Evolutionary conservation across 2,888 invertebrate species (phyloP), one percentile per base, ranked within the genome.

Genomic region (Acleris holmiana): DNA sequence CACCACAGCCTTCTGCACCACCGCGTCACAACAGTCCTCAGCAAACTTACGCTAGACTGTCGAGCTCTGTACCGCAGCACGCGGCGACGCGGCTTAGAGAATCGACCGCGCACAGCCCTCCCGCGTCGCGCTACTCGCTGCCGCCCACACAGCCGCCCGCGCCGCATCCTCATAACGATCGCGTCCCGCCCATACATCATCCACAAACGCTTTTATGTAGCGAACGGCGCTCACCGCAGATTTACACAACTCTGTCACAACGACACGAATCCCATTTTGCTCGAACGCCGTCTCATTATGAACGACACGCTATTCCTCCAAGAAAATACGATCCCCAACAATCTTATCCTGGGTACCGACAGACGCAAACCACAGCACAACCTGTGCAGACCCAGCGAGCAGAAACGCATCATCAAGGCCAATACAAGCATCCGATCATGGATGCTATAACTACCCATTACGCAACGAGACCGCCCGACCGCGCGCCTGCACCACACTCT

Each of bases 121-220:
- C 88, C 25, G 74, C 83, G 50, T 86, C 86, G 67, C 85, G 91
- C 56, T 91, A 88, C 73, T 65, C 80, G 44, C 78, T 87, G 74
- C 80, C 84, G 57, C 66, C 71, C 6, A 23, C 79, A 46, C 88
- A 88, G 68, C 86, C 86, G n/a, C 23, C 60, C 23, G 46, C 65
- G 23, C 87, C 86, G 17, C 89, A 89, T 44, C 90, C 85, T 40
- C 89, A 85, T 61, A 92, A 91, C 66, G 92, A 92, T 73, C 85
- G 92, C 6, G 91, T 91, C 62, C 92, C 92, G 61, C 92, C 92
- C 21, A 91, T 92, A 74, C 90, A 91, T 71, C 91, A 92, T 71
- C 91, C 91, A 47, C 86, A 84, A 68, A 68, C 79, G 44, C 74
- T 76, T 10, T 77, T 82, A 46, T 68, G 81, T 13, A 68, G 77